Percentiles rank a stretch among this genome's conserved stretches.
phyloP scores from a whole-genome alignment of 1,140 invertebrate species.

The Dermatophagoides farinae region DNA sequence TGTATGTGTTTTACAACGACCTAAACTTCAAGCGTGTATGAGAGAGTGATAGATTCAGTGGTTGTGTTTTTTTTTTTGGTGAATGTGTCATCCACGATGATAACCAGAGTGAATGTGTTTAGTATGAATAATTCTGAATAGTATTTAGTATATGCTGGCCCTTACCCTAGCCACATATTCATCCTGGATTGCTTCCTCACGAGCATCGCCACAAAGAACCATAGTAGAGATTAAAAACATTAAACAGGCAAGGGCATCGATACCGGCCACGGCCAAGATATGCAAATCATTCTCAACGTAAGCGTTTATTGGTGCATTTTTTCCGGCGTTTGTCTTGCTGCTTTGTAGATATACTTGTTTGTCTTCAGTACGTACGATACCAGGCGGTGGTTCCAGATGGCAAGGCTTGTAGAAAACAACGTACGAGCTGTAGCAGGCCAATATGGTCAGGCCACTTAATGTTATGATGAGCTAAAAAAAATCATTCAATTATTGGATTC shows the following conservation, averaged over 20 bases:
- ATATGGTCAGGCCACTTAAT: constrained; percentile 3
- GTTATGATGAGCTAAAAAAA: constrained; percentile 6
- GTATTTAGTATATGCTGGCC: constrained; percentile 9
- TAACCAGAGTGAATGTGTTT: no score
- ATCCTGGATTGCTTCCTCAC: constrained; percentile 12
- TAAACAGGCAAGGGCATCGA: not conserved
- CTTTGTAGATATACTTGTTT: constrained; percentile 4
- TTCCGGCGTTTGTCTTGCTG: not conserved
- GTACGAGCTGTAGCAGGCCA: constrained; percentile 5
- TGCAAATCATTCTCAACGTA: constrained; percentile 1
- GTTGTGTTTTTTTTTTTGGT: no score
- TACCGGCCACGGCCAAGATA: not conserved
- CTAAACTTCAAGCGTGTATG: not conserved
- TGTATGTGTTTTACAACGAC: not conserved
- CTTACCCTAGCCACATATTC: constrained; percentile 11
- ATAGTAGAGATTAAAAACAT: not conserved
- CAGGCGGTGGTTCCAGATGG: not conserved
- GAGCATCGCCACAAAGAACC: not conserved
- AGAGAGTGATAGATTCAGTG: not conserved
- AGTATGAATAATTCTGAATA: no score
- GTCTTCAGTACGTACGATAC: not conserved
- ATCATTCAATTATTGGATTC: not conserved
- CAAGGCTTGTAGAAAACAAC: constrained; percentile 7
- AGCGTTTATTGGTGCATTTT: constrained; percentile 2
- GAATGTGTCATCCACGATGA: no score